Conservation (phyloP, 2,113 vertebrate species). For the Odontophorus gujanensis region DNA sequence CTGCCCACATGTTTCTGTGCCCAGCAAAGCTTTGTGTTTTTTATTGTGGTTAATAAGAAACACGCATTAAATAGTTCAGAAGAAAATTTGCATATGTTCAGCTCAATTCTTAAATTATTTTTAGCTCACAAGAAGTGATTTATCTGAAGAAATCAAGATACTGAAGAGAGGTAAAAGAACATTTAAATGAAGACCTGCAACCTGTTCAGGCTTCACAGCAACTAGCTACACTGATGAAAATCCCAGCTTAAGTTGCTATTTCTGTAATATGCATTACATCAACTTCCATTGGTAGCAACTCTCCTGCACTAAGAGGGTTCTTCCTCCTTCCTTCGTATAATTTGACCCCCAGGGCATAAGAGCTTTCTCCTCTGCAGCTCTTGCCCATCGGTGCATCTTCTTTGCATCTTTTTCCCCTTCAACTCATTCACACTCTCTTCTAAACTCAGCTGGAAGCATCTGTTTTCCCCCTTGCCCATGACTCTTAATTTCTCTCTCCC, state of each 20-base stretch:
- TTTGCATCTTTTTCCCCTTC: conserved; percentile 64
- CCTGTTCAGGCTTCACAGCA: neutral
- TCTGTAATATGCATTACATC: neutral
- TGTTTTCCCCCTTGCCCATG: conserved; percentile 64
- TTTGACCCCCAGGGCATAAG: conserved; percentile 21
- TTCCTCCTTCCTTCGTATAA: conserved; percentile 22
- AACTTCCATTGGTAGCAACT: neutral
- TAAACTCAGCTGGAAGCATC: conserved; percentile 66
- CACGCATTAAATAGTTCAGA: neutral
- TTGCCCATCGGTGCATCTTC: conserved; percentile 44
- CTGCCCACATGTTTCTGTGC: neutral
- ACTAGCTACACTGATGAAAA: neutral
- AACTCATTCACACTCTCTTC: conserved; percentile 50
- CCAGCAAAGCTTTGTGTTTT: neutral
- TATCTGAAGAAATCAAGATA: neutral
- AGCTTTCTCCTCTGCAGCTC: conserved; percentile 47
- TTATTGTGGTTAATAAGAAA: neutral
- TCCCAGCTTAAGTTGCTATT: neutral
- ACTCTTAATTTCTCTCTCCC: conserved; percentile 72
- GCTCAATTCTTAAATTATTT: neutral
- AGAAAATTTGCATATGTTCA: neutral
- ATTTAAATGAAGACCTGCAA: neutral
- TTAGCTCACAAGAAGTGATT: neutral
- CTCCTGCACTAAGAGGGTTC: neutral
- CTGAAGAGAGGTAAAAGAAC: neutral